Percentiles rank a stretch among this genome's conserved stretches.
These are phyloP conservation scores for Caerostris extrusa DNA, from an alignment of 1,140 invertebrate species.

Conservation along the genomic window DNA sequence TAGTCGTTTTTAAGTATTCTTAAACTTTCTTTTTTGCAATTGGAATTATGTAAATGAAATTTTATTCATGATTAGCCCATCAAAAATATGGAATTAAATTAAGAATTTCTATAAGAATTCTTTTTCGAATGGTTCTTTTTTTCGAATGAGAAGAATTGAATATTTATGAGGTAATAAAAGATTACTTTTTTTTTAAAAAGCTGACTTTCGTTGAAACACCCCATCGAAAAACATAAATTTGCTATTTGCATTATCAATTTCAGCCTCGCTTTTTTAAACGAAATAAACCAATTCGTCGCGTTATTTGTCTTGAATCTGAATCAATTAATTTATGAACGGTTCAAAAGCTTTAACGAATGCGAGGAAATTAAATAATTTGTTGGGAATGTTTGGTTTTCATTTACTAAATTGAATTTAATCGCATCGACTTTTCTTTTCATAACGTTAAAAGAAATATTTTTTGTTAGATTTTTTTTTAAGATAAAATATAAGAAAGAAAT, in stretches of 20 bases:
- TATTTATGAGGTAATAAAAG: not conserved
- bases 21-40: not conserved
- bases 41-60: not conserved
- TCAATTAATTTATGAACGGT: not conserved
- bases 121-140: not conserved
- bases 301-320: not conserved
- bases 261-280: not conserved
- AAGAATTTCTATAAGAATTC: not conserved
- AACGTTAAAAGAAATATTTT: not conserved
- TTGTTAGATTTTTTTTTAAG: not conserved
- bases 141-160: not conserved
- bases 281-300: not conserved
- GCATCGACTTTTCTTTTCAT: not conserved
- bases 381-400: not conserved
- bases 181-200: not conserved
- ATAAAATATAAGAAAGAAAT: not conserved
- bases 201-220: not conserved
- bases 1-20: not conserved
- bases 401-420: not conserved
- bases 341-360: not conserved
- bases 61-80: not conserved
- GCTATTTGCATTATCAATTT: not conserved
- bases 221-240: not conserved
- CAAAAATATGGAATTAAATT: constrained; percentile 14
- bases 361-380: not conserved